Conservation (phyloP, 2,888 invertebrate genomes). For the Dione vanillae region DNA sequence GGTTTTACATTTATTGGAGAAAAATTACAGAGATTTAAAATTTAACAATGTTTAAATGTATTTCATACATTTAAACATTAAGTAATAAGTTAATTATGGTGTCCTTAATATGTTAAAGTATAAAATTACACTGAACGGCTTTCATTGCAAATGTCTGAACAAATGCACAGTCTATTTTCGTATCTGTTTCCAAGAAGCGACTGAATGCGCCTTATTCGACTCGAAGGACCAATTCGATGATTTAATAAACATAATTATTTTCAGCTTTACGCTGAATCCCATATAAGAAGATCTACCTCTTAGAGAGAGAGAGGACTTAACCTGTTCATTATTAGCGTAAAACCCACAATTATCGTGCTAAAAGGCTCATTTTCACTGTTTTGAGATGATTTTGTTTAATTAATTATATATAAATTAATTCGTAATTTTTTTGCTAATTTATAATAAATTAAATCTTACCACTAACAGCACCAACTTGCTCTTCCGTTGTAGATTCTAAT, state of each 20-base stretch:
- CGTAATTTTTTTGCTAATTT: too few species aligned
- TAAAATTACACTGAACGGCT: slow-evolving; percentile 28
- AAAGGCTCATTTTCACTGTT: too few species aligned
- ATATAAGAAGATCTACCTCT: too few species aligned
- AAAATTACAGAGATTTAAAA: background rate
- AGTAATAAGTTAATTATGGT: slow-evolving; percentile 26
- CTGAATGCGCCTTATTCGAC: slow-evolving; percentile 37
- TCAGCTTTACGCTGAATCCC: too few species aligned
- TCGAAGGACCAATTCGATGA: slow-evolving; percentile 28
- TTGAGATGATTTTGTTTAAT: too few species aligned
- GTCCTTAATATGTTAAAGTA: slow-evolving; percentile 31
- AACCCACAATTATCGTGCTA: too few species aligned
- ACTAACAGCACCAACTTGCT: slow-evolving; percentile 51
- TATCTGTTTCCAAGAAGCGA: slow-evolving; percentile 41
- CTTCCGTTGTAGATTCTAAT: slow-evolving; percentile 49
- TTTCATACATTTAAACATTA: slow-evolving; percentile 12
- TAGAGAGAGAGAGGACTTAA: too few species aligned
- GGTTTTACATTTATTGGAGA: background rate
- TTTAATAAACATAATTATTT: slow-evolving; percentile 2
- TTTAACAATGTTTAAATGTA: background rate
- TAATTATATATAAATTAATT: too few species aligned
- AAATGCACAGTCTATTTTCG: slow-evolving; percentile 40
- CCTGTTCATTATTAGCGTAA: too few species aligned
- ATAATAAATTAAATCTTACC: slow-evolving; percentile 51
- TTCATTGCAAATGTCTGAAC: slow-evolving; percentile 38